These are phyloP conservation scores for Synanthedon myopaeformis DNA, from an alignment of 2,888 invertebrate genomes.

Conservation along the genomic window DNA sequence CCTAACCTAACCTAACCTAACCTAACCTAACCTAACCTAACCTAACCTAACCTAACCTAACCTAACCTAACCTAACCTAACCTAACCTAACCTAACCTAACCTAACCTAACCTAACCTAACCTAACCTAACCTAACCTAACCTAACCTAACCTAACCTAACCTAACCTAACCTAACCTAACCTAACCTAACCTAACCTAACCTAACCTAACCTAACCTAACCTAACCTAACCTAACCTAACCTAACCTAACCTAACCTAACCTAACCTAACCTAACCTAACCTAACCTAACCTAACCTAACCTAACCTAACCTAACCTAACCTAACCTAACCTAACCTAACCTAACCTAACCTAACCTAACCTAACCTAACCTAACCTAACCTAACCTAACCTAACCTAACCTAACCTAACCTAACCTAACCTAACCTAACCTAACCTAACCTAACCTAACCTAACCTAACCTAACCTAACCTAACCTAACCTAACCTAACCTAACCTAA, in stretches of 20 bases:
- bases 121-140: slow-evolving; percentile 1
- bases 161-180: slow-evolving; percentile 2
- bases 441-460: slow-evolving; percentile 2
- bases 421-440: slow-evolving; percentile 2
- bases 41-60: slow-evolving; percentile 2
- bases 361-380: slow-evolving; percentile 2
- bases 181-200: slow-evolving; percentile 2
- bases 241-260: slow-evolving; percentile 2
- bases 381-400: slow-evolving; percentile 2
- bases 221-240: slow-evolving; percentile 2
- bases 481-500: slow-evolving; percentile 3
- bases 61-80: slow-evolving; percentile 2
- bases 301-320: slow-evolving; percentile 2
- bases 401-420: slow-evolving; percentile 2
- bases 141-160: slow-evolving; percentile 1
- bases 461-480: slow-evolving; percentile 2
- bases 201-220: slow-evolving; percentile 2
- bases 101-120: slow-evolving; percentile 2
- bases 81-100: slow-evolving; percentile 2
- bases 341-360: slow-evolving; percentile 2
- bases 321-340: slow-evolving; percentile 2
- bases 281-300: slow-evolving; percentile 2
- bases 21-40: slow-evolving; percentile 2
- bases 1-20: slow-evolving; percentile 2
- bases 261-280: slow-evolving; percentile 2